Evolutionary conservation across 2,888 invertebrate species (phyloP).

Genomic region (Rugalucina vietnamica): DNA sequence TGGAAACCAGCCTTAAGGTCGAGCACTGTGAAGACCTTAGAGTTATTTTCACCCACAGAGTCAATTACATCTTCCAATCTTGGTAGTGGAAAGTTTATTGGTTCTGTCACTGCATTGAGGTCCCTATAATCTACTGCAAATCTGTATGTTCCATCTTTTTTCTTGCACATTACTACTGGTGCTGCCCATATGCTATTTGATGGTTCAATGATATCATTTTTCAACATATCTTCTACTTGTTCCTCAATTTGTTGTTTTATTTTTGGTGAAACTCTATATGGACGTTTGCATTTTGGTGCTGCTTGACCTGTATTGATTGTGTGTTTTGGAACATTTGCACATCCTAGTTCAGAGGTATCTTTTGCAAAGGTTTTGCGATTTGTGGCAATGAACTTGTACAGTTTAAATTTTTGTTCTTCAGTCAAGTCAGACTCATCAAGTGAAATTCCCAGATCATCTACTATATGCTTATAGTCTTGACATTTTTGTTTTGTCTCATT

Average conservation of each 20-base stretch:
- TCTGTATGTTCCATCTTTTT: constrained; percentile 7
- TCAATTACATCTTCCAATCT: constrained; percentile 43
- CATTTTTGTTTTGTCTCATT: background rate
- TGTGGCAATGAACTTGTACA: constrained; percentile 4
- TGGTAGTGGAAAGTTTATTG: constrained; percentile 26
- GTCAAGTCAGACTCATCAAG: constrained; percentile 1
- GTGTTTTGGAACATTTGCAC: background rate
- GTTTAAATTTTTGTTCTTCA: background rate
- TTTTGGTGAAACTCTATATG: constrained; percentile 7
- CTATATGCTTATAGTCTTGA: constrained; percentile 28
- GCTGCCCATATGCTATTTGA: background rate
- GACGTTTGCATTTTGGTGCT: background rate
- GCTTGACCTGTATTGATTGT: constrained; percentile 9
- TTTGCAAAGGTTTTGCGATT: constrained; percentile 28
- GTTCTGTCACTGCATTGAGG: constrained; percentile 26
- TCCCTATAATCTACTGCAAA: constrained; percentile 26
- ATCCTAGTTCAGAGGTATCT: constrained; percentile 20
- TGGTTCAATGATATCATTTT: constrained; percentile 24
- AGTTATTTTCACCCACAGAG: constrained; percentile 29
- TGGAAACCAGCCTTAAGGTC: constrained; percentile 35
- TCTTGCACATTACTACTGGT: constrained; percentile 20
- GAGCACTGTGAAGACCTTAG: constrained; percentile 31
- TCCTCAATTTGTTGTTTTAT: constrained; percentile 1
- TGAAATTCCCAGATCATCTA: constrained; percentile 3
- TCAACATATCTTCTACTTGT: constrained; percentile 12